phyloP scores from a whole-genome alignment of 2,888 invertebrate species.

The Keiferia lycopersicella region DNA sequence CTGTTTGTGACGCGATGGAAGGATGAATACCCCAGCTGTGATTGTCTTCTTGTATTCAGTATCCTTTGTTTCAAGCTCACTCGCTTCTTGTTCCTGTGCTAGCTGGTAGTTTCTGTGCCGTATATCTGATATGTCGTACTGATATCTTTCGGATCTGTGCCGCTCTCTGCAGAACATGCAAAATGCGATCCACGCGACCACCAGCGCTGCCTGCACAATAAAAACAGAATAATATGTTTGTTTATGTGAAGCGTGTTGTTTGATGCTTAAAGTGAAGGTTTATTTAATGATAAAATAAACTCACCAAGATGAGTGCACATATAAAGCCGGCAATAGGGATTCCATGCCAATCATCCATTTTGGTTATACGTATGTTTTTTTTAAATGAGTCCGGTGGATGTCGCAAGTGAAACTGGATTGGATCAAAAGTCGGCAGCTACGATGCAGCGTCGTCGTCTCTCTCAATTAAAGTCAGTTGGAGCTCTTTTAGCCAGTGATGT shows the following conservation, averaged over 20 bases:
- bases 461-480: slow-evolving; percentile 69
- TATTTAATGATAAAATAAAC: slow-evolving; percentile 37
- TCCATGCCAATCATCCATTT: slow-evolving; percentile 47
- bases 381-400: slow-evolving; percentile 48
- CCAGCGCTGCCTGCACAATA: slow-evolving; percentile 57
- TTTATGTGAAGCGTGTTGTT: neutral
- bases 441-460: slow-evolving; percentile 48
- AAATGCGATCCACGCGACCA: slow-evolving; percentile 66
- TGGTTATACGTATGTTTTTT: slow-evolving; percentile 34
- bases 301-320: slow-evolving; percentile 67
- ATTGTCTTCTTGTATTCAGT: slow-evolving; percentile 43
- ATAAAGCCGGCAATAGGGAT: slow-evolving; percentile 64
- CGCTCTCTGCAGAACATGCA: slow-evolving; percentile 72
- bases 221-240: slow-evolving; percentile 10
- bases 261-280: neutral
- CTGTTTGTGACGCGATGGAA: slow-evolving; percentile 62
- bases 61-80: slow-evolving; percentile 33
- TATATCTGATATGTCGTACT: slow-evolving; percentile 62
- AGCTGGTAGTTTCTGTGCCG: slow-evolving; percentile 52
- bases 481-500: slow-evolving; percentile 68
- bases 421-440: slow-evolving; percentile 51
- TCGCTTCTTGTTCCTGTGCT: slow-evolving; percentile 46
- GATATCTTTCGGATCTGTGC: slow-evolving; percentile 61
- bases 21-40: slow-evolving; percentile 60
- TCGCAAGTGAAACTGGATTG: slow-evolving; percentile 60